Evolutionary conservation across 1,140 invertebrate species (phyloP).

Genomic region (Chironomus striatipennis): DNA sequence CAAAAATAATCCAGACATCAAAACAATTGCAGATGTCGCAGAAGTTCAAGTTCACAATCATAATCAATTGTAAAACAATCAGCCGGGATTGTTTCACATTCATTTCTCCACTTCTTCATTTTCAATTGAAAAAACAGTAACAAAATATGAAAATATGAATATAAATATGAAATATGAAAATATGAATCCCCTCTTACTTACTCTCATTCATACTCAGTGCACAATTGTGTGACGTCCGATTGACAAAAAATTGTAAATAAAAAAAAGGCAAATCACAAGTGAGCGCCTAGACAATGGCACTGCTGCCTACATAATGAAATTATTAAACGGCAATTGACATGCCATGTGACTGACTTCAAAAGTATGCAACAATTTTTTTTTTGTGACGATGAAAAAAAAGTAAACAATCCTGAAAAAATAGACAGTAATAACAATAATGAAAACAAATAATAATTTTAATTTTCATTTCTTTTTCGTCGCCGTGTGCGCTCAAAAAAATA

Average conservation of each 20-base stretch:
- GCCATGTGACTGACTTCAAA: constrained; percentile 11
- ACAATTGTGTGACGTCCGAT: not conserved
- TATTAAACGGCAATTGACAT: constrained; percentile 15
- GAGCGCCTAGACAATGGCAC: constrained; percentile 4
- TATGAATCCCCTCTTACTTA: too few relatives aligned
- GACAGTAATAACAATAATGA: not conserved
- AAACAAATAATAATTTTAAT: not conserved
- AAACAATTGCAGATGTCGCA: constrained; percentile 12
- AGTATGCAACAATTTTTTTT: constrained; percentile 7
- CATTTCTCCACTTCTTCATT: not conserved
- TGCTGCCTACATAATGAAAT: constrained; percentile 22
- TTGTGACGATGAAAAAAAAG: not conserved
- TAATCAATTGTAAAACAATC: constrained; percentile 9
- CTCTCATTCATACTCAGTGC: too few relatives aligned
- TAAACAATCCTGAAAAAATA: constrained; percentile 8
- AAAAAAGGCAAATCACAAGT: not conserved
- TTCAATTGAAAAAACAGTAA: too few relatives aligned
- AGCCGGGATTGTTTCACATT: not conserved
- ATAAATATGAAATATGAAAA: too few relatives aligned
- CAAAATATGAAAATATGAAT: too few relatives aligned
- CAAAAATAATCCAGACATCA: not conserved
- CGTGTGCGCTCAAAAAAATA: not conserved
- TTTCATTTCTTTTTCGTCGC: constrained; percentile 8
- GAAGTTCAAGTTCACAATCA: constrained; percentile 6
- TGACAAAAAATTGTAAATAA: not conserved